Evolutionary conservation across 2,888 invertebrate species (phyloP).

Genomic region (Pachydiplax longipennis): DNA sequence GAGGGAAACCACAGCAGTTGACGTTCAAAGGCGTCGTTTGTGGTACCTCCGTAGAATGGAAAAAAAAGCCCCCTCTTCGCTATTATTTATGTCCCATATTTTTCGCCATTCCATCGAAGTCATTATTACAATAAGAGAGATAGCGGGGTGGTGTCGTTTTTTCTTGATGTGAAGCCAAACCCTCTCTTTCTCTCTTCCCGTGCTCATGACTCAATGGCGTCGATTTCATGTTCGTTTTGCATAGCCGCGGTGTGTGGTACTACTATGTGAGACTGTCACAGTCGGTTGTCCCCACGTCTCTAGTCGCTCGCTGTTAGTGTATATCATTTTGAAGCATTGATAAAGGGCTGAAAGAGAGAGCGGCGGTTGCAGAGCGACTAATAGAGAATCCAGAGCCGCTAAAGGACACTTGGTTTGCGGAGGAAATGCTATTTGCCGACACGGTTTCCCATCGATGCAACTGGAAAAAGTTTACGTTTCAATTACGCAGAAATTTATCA

Average conservation of each 20-base stretch:
- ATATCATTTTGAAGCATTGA: neutral
- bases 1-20: neutral
- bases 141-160: neutral
- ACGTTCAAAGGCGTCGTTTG: neutral
- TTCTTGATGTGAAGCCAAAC: neutral
- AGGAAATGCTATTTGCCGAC: neutral
- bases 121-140: neutral
- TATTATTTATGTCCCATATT: neutral
- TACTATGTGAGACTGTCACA: neutral
- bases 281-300: neutral
- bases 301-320: neutral
- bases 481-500: too few species aligned
- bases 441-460: neutral
- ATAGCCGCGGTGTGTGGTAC: neutral
- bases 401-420: neutral
- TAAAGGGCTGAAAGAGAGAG: neutral
- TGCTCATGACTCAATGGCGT: neutral
- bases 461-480: too few species aligned
- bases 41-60: neutral
- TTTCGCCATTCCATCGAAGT: neutral
- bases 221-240: neutral
- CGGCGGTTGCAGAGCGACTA: neutral
- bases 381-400: neutral
- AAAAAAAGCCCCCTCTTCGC: neutral
- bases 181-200: neutral